Base-by-base conservation (phyloP, 2,113 vertebrate genomes). In the Neogale vison region DNA sequence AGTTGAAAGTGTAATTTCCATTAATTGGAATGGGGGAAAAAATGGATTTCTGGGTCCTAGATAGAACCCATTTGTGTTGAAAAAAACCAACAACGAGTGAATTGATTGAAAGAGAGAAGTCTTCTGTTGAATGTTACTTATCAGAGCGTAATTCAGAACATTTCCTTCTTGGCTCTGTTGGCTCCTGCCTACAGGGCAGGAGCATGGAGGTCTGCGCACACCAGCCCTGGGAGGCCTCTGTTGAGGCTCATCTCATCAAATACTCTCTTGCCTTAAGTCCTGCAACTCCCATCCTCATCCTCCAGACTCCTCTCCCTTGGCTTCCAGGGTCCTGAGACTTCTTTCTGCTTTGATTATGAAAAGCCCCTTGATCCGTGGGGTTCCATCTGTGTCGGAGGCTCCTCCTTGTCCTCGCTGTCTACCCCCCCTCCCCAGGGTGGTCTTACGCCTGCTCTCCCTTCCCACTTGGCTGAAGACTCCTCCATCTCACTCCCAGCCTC, bases 331-430 rank as follows among this genome's bases (percentile, higher is more conserved):
- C 39, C 83, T 76, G 63, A 77, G 87, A 9, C 23, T 23, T 63
- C 7, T 39, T 14, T 29, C 79, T 29, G 23, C 13, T 81, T 72
- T 1, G 4, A 13, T 23, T n/a, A 42, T 9, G 36, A 39, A 72
- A 42, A 39, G 36, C 36, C 36, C 31, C 31, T 72, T 65, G 1
- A n/a, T 50, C 15, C 1, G 2, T 15, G 42, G 15, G 29, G 8
- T 52, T 71, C 36, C 14, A 5, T 7, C 21, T 84, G 34, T 7
- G 11, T 5, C 23, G 0, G 0, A 20, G n/a, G 26, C 15, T 1
- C 15, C 15, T 57, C 63, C 12, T 26, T 26, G 4, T 69, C 77
- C 24, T 42, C 12, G 45, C 45, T 10, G 0, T 8, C 24, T 47
- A 6, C 69, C 11, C 11, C 26, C 74, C 0, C 69, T 8, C 11